These are phyloP conservation scores for Bolborhynchus lineola DNA, from an alignment of 2,113 vertebrate genomes.

Conservation along the genomic window DNA sequence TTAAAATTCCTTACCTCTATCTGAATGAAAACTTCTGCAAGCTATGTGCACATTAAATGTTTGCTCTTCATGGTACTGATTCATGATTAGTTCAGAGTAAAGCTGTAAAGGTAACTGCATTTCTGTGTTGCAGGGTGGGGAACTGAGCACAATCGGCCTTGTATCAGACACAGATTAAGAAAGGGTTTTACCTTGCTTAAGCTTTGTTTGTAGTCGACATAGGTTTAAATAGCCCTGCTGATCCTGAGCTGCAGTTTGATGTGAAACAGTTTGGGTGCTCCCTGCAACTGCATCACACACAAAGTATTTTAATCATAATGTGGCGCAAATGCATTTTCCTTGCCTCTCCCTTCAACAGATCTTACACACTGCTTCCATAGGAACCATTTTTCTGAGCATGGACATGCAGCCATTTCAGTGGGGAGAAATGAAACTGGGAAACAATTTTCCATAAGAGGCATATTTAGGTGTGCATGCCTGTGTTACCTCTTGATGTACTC, in stretches of 20 bases:
- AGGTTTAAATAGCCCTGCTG: not conserved
- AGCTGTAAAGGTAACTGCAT: not conserved
- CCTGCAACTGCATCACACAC: not conserved
- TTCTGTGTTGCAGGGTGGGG: not conserved
- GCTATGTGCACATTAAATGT: not conserved
- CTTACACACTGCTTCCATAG: not conserved
- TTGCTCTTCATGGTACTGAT: not conserved
- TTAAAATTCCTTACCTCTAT: not conserved
- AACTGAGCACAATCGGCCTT: not conserved
- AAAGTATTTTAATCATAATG: not conserved
- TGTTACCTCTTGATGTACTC: not conserved
- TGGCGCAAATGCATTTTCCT: not conserved
- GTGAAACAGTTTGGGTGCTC: not conserved
- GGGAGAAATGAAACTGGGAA: not conserved
- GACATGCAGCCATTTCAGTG: not conserved
- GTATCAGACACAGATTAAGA: not conserved
- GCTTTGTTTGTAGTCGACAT: not conserved
- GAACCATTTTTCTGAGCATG: rapidly evolving
- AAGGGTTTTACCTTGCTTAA: not conserved
- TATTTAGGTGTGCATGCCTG: not conserved
- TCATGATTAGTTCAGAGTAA: not conserved
- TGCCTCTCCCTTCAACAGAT: not conserved
- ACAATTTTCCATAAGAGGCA: not conserved
- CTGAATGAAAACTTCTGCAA: not conserved
- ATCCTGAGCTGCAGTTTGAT: not conserved